Evolutionary conservation across 2,113 vertebrate genomes (phyloP).

Genomic region (Mandrillus leucophaeus): DNA sequence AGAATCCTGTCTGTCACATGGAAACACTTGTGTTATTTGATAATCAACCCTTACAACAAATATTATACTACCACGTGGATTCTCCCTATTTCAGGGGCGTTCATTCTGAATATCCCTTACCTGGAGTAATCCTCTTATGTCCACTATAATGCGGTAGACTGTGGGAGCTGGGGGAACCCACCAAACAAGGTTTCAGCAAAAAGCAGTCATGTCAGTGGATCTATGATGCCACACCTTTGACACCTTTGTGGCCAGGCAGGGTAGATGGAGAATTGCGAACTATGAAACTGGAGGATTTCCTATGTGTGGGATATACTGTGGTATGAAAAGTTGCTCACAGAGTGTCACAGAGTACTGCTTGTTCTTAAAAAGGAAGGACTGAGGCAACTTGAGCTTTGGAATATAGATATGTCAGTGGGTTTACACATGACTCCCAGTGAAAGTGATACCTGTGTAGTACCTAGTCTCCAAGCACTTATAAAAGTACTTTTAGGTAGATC

Average conservation of each 20-base stretch:
- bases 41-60: background rate
- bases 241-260: background rate
- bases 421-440: background rate
- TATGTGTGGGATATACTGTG: background rate
- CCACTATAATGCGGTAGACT: background rate
- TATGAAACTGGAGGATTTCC: background rate
- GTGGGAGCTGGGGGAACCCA: background rate
- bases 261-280: background rate
- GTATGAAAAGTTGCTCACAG: background rate
- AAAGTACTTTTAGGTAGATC: background rate
- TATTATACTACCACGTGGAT: background rate
- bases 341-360: background rate
- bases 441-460: background rate
- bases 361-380: background rate
- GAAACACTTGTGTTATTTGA: background rate
- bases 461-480: background rate
- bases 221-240: background rate
- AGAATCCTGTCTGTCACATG: background rate
- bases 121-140: background rate
- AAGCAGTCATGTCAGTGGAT: background rate
- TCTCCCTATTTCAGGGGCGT: background rate
- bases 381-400: background rate
- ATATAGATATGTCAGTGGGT: background rate
- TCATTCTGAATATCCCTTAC: background rate
- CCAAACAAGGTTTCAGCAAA: background rate